Percentiles rank a stretch among this genome's conserved stretches.
Evolutionary conservation across 2,113 vertebrate genomes (phyloP).

Genomic region (Actenoides hombroni): DNA sequence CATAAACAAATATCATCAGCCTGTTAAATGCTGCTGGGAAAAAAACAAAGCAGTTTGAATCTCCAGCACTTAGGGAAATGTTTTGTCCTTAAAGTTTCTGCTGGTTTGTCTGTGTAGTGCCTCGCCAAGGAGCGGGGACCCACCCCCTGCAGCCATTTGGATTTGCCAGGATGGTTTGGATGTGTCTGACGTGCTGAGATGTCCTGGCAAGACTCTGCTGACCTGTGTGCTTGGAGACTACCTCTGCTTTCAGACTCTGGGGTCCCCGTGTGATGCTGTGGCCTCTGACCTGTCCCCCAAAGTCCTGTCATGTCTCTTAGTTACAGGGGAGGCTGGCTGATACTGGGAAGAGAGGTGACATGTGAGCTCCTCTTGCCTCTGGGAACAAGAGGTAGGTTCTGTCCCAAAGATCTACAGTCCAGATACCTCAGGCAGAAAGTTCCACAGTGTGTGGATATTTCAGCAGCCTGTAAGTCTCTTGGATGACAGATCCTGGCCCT

Average conservation of each 20-base stretch:
- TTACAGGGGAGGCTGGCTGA: neutral
- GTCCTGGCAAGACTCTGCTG: neutral
- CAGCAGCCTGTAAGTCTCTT: neutral
- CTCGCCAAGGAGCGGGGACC: neutral
- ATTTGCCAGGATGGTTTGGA: neutral
- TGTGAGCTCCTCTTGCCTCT: neutral
- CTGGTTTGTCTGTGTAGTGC: neutral
- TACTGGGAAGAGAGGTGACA: neutral
- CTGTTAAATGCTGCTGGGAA: conserved; percentile 4
- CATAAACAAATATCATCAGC: conserved; percentile 52
- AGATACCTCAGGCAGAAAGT: neutral
- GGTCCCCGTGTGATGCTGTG: neutral
- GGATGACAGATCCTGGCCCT: neutral
- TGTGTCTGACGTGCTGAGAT: neutral
- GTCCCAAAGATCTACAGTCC: neutral
- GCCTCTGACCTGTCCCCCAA: neutral
- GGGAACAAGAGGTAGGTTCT: neutral
- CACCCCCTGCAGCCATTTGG: neutral
- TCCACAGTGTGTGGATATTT: rapidly evolving
- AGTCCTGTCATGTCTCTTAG: neutral
- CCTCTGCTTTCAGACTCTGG: neutral
- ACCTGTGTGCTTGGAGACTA: neutral
- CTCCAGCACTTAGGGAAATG: neutral
- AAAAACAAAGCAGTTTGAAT: neutral
- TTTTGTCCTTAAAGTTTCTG: neutral